Evolutionary conservation across 2,888 invertebrate species (phyloP).

Genomic region (Phengaris arion): DNA sequence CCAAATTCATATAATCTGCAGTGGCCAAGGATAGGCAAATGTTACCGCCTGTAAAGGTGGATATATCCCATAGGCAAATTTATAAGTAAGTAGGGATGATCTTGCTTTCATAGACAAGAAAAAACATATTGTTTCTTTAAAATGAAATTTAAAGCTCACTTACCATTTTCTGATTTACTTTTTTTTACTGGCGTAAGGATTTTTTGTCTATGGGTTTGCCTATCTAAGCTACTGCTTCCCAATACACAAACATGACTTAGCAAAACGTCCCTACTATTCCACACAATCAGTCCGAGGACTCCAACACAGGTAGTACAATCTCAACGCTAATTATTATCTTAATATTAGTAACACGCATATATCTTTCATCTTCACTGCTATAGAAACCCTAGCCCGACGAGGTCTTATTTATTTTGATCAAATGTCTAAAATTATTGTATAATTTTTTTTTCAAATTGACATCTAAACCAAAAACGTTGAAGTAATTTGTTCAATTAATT

Average conservation of each 20-base stretch:
- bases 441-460: background rate
- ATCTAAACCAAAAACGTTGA: background rate
- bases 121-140: background rate
- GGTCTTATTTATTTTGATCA: slow-evolving; percentile 11
- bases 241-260: slow-evolving; percentile 24
- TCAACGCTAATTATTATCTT: slow-evolving; percentile 18
- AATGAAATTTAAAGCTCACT: too few relatives aligned
- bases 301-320: slow-evolving; percentile 16
- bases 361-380: background rate
- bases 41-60: background rate
- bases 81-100: background rate
- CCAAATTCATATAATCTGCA: slow-evolving; percentile 21
- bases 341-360: slow-evolving; percentile 24
- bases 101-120: background rate
- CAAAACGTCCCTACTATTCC: background rate
- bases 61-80: background rate
- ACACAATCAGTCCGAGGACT: slow-evolving; percentile 16
- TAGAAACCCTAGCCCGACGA: slow-evolving; percentile 23
- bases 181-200: background rate
- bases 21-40: background rate
- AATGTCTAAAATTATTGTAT: background rate
- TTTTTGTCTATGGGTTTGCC: background rate
- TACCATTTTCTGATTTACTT: background rate
- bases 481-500: background rate
- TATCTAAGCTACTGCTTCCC: background rate